phyloP scores from a whole-genome alignment of 2,113 vertebrate genomes.

The Scopus umbretta region DNA sequence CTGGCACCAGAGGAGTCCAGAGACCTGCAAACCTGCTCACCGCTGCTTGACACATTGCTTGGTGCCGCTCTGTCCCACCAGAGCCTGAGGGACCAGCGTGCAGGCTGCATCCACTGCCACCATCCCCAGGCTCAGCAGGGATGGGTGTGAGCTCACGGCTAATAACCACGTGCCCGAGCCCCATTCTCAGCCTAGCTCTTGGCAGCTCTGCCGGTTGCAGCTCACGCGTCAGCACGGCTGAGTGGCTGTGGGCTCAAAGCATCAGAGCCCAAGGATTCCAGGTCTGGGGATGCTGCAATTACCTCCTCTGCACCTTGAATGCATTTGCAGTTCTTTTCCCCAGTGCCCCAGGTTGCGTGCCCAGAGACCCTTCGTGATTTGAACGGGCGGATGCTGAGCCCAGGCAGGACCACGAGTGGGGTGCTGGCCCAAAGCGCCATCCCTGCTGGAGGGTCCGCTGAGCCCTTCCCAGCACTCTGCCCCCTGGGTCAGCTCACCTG shows the following conservation, averaged over 20 bases:
- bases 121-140: too few relatives aligned
- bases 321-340: background rate
- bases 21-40: background rate
- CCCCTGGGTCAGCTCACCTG: background rate
- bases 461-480: background rate
- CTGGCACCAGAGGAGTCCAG: background rate
- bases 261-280: background rate
- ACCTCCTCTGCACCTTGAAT: too few relatives aligned
- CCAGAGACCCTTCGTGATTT: background rate
- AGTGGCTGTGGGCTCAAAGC: background rate
- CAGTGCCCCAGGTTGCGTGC: accelerated
- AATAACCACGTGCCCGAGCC: background rate
- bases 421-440: accelerated
- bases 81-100: accelerated
- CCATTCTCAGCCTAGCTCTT: accelerated
- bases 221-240: accelerated
- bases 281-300: background rate
- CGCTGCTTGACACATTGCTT: accelerated
- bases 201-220: background rate
- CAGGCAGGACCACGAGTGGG: accelerated
- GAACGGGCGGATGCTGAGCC: background rate
- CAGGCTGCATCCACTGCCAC: accelerated
- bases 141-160: accelerated
- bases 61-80: too few relatives aligned
- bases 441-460: accelerated